Percentiles rank a stretch among this genome's conserved stretches.
phyloP scores from a whole-genome alignment of 2,888 invertebrate species.

The Heliconius erato region DNA sequence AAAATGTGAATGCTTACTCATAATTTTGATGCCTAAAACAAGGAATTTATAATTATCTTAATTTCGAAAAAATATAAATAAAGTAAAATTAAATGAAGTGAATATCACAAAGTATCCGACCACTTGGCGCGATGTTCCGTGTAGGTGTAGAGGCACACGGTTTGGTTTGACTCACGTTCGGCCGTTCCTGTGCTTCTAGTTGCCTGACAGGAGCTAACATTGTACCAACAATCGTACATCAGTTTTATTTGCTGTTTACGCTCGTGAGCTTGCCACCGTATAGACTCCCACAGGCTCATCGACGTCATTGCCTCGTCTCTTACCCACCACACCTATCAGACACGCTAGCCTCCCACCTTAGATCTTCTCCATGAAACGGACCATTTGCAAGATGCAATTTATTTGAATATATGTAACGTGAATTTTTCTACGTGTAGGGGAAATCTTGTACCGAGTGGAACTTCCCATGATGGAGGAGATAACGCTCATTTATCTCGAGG shows the following conservation, averaged over 20 bases:
- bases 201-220: constrained; percentile 74
- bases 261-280: constrained; percentile 69
- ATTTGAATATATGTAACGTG: constrained; percentile 82
- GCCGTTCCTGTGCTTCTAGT: constrained; percentile 84
- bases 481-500: constrained; percentile 97
- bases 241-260: constrained; percentile 73
- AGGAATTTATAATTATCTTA: too few relatives aligned
- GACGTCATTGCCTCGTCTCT: constrained; percentile 13
- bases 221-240: constrained; percentile 48
- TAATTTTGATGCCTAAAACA: too few relatives aligned
- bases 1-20: neutral
- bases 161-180: constrained; percentile 69
- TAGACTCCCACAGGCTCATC: constrained; percentile 23
- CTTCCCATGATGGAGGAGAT: constrained; percentile 97
- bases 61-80: neutral
- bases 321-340: constrained; percentile 22
- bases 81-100: neutral
- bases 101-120: constrained; percentile 12
- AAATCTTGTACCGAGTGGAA: constrained; percentile 97
- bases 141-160: constrained; percentile 63
- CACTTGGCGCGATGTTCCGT: constrained; percentile 33
- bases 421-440: constrained; percentile 89
- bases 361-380: constrained; percentile 59
- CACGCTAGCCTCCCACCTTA: constrained; percentile 47
- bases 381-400: constrained; percentile 58